Conservation (phyloP, 2,888 invertebrate genomes). For the Cantharis rufa region DNA sequence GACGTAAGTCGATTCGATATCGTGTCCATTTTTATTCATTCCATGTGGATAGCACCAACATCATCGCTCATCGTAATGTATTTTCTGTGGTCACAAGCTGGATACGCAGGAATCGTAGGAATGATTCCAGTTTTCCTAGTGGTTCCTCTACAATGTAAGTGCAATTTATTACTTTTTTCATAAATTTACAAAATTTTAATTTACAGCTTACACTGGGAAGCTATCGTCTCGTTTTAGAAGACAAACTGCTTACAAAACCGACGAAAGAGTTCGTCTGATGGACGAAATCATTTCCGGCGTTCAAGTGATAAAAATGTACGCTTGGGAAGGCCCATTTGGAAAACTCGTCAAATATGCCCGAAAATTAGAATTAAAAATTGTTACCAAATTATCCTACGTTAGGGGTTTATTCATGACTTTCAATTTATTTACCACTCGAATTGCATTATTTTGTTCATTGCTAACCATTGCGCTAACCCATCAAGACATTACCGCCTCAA, state of each 20-base stretch:
- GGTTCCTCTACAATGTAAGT: constrained; percentile 80
- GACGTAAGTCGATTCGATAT: constrained; percentile 92
- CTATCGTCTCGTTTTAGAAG: constrained; percentile 69
- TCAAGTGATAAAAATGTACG: constrained; percentile 80
- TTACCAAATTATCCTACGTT: constrained; percentile 66
- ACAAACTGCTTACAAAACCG: constrained; percentile 83
- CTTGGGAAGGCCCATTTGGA: constrained; percentile 75
- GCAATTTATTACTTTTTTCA: background rate
- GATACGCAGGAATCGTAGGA: constrained; percentile 76
- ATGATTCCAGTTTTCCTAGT: constrained; percentile 77
- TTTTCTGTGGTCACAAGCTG: constrained; percentile 77
- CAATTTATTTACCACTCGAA: constrained; percentile 79
- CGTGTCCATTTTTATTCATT: constrained; percentile 81
- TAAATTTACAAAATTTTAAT: constrained; percentile 34
- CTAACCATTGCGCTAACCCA: constrained; percentile 70
- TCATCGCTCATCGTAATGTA: constrained; percentile 71
- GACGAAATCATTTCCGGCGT: constrained; percentile 93
- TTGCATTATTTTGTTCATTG: constrained; percentile 77
- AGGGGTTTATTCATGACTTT: constrained; percentile 73
- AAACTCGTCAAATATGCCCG: constrained; percentile 64
- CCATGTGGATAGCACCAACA: constrained; percentile 83
- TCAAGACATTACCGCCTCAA: constrained; percentile 71
- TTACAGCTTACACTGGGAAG: constrained; percentile 66
- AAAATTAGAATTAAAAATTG: constrained; percentile 60
- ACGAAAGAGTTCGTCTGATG: constrained; percentile 90